phyloP scores from a whole-genome alignment of 2,113 vertebrate species.

The Apeltes quadracus region DNA sequence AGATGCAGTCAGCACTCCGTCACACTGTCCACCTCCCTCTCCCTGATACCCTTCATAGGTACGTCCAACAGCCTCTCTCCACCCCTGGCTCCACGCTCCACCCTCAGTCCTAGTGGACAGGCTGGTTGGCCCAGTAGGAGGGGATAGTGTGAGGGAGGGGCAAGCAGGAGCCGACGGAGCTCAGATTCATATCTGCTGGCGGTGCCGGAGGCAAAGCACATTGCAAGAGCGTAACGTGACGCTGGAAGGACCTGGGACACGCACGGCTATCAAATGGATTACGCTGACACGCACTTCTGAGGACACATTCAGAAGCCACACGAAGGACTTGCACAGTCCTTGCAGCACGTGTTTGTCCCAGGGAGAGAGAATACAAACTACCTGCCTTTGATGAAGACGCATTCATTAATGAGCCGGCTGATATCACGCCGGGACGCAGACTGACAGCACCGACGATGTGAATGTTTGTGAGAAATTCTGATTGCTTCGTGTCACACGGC shows the following conservation, averaged over 20 bases:
- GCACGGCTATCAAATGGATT: constrained; percentile 63
- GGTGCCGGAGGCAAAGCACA: constrained; percentile 60
- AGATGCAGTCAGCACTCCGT: constrained; percentile 19
- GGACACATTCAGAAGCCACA: constrained; percentile 10
- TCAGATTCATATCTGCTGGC: constrained; percentile 72
- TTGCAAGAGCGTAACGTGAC: constrained; percentile 52
- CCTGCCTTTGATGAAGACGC: constrained; percentile 27
- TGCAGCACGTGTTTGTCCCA: constrained; percentile 27
- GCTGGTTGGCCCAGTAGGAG: constrained; percentile 72
- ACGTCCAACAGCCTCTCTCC: constrained; percentile 57
- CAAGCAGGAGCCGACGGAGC: constrained; percentile 53
- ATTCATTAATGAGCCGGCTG: constrained; percentile 33
- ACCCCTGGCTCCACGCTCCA: constrained; percentile 61
- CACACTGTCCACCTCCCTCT: constrained; percentile 1
- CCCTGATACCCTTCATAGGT: constrained; percentile 58
- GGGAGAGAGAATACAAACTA: constrained; percentile 29
- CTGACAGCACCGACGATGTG: constrained; percentile 31
- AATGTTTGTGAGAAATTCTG: constrained; percentile 32
- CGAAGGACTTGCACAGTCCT: constrained; percentile 32
- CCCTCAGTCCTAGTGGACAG: constrained; percentile 74
- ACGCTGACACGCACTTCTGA: constrained; percentile 38
- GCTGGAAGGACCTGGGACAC: constrained; percentile 38
- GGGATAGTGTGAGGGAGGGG: constrained; percentile 44
- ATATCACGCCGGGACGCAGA: not conserved
- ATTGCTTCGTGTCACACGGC: constrained; percentile 3